These are phyloP conservation scores for Rattus rattus DNA, from an alignment of 2,113 vertebrate genomes.

Conservation along the genomic window DNA sequence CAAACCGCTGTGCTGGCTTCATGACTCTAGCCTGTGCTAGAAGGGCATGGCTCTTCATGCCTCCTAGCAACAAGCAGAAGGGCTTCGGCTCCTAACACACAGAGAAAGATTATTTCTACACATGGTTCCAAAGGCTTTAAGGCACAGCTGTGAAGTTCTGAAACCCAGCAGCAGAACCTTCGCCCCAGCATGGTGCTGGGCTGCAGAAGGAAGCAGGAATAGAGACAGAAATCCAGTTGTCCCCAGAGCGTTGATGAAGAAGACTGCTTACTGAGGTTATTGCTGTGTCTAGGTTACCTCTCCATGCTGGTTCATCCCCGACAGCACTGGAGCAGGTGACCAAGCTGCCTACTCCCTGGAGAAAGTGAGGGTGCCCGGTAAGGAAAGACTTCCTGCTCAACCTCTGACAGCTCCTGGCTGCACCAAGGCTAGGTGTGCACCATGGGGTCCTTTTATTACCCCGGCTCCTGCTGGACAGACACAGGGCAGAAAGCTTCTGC, in stretches of 20 bases:
- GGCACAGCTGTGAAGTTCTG: neutral
- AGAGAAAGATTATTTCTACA: neutral
- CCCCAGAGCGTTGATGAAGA: neutral
- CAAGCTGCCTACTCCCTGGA: neutral
- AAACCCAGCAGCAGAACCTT: neutral
- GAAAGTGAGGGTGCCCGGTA: neutral
- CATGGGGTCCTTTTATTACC: neutral
- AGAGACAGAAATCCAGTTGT: neutral
- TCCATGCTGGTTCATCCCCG: neutral
- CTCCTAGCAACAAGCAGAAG: neutral
- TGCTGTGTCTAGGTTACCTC: neutral
- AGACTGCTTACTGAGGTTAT: accelerated
- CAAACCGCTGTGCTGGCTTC: neutral
- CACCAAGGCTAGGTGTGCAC: too few species aligned
- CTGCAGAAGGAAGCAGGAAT: neutral
- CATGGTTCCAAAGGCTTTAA: neutral
- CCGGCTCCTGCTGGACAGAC: neutral
- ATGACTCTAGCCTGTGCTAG: neutral
- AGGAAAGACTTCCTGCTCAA: neutral
- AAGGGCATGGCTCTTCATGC: accelerated
- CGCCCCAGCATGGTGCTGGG: neutral
- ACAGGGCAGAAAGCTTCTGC: neutral
- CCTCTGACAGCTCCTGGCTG: neutral
- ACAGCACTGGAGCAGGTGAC: too few species aligned
- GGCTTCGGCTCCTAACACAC: neutral